Base-by-base conservation (phyloP, 2,797 vertebrate species). In the Calcarius lapponicus region DNA sequence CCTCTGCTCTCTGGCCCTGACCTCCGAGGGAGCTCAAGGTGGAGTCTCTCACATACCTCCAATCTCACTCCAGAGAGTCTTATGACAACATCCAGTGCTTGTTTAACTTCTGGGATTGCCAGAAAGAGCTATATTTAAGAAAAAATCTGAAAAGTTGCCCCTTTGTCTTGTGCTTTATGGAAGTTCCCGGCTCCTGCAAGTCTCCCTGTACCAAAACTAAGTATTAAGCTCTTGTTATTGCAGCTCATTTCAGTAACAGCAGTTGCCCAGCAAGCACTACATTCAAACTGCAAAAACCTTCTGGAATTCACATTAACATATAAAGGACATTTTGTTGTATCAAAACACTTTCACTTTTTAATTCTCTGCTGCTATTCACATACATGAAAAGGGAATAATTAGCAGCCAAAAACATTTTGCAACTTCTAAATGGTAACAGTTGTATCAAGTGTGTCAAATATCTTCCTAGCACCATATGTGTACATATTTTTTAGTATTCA, bases 141-240 rank as follows among this genome's bases (percentile, higher is more conserved):
- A 69, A 82, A 93, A 83, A 65, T 69, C 69, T 92, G 53, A 85
- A 91, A 92, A 76, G n/a, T 80, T 95, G 78, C 42, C 73, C 61
- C 43, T 96, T 94, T 91, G 86, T 90, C 86, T 94, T 85, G 65
- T 66, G 47, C 62, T 91, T 45, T 85, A 34, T 95, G 90, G 90
- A 96, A 96, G 90, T 61, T 91, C 65, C 81, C 95, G 96, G 93
- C 94, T 97, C 96, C 96, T 38, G 26, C 4, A 28, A 86, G 95
- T 96, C 95, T 96, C 89, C 71, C 62, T 80, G 22, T 75, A 96
- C 89, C 88, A 81, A 86, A 94, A 60, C 79, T 93, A 56, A 92
- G 80, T 89, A 70, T 92, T 89, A 84, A 84, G 81, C 28, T 71
- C 75, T 81, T 96, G 91, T 96, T 97, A 80, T 93, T 88, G 76